A percentile compares a stretch with the other conserved stretches of the same genome.
Evolutionary conservation across 2,888 invertebrate species (phyloP).

Genomic region (Nomada lathburiana): DNA sequence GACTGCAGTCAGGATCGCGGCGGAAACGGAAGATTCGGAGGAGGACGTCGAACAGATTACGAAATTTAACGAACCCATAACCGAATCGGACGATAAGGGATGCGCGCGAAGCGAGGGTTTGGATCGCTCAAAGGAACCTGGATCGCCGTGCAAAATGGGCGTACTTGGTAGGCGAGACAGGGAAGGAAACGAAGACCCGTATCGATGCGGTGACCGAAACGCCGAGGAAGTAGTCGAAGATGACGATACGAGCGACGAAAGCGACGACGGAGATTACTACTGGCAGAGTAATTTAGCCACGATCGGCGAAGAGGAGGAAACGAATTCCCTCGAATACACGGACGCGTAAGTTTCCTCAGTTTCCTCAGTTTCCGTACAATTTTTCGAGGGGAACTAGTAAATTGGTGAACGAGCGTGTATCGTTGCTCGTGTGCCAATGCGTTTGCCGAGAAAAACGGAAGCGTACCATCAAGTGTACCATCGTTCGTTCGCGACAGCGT

Average conservation of each 20-base stretch:
- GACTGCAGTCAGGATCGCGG: conserved; percentile 4
- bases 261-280: conserved; percentile 81
- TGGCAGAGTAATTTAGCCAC: conserved; percentile 86
- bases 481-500: conserved; percentile 21
- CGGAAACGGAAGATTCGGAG: conserved; percentile 36
- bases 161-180: conserved; percentile 28
- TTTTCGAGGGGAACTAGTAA: too few relatives aligned
- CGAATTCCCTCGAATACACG: conserved; percentile 79
- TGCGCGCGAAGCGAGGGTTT: neutral
- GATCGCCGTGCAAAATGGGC: neutral
- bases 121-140: conserved; percentile 8
- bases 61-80: conserved; percentile 31
- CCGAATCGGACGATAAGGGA: neutral
- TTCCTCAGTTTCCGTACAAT: neutral
- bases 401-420: too few relatives aligned
- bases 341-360: conserved; percentile 77
- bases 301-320: conserved; percentile 89
- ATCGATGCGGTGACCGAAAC: conserved; percentile 13
- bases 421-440: too few relatives aligned
- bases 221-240: conserved; percentile 83
- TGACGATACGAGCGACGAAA: conserved; percentile 85
- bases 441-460: too few relatives aligned
- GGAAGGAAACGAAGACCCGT: conserved; percentile 53
- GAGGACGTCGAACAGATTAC: conserved; percentile 41
- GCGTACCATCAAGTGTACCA: conserved; percentile 2